Conservation (phyloP, 2,888 invertebrate genomes). For the Drosophila prolongata region DNA sequence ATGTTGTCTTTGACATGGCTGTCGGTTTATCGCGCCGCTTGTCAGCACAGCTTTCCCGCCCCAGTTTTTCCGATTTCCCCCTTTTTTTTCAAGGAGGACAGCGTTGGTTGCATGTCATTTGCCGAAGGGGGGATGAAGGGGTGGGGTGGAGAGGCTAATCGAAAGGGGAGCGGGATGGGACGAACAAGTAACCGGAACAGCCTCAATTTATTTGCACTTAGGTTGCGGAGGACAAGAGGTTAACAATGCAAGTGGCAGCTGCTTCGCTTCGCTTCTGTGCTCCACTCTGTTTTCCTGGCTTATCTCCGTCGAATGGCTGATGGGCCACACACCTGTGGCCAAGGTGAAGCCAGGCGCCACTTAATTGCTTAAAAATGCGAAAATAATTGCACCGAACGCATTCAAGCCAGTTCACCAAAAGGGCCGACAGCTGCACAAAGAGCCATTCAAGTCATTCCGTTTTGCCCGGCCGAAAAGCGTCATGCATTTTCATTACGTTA, state of each 20-base stretch:
- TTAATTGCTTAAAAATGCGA: conserved; percentile 76
- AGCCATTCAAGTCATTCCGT: conserved; percentile 8
- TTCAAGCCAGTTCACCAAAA: conserved; percentile 39
- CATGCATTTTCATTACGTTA: conserved; percentile 66
- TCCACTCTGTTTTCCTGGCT: conserved; percentile 34
- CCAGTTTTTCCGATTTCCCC: conserved; percentile 7
- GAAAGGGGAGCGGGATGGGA: conserved; percentile 11
- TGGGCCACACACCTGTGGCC: conserved; percentile 66
- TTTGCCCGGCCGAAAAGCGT: conserved; percentile 15
- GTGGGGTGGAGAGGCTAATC: conserved; percentile 16
- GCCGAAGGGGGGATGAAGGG: conserved; percentile 34
- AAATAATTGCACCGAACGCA: conserved; percentile 65
- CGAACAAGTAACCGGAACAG: conserved; percentile 49
- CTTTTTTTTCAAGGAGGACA: conserved; percentile 20
- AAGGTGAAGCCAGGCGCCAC: conserved; percentile 39
- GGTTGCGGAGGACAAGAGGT: conserved; percentile 64
- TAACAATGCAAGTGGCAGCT: conserved; percentile 67
- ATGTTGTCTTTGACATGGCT: conserved; percentile 77
- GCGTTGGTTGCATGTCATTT: conserved; percentile 77
- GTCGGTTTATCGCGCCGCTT: conserved; percentile 78
- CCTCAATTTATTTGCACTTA: conserved; percentile 80
- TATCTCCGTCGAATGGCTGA: conserved; percentile 45
- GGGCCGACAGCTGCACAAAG: conserved; percentile 9
- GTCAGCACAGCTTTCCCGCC: conserved; percentile 61
- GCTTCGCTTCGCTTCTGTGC: conserved; percentile 17